Conservation (phyloP, 2,113 vertebrate genomes). For the Eurystomus gularis region DNA sequence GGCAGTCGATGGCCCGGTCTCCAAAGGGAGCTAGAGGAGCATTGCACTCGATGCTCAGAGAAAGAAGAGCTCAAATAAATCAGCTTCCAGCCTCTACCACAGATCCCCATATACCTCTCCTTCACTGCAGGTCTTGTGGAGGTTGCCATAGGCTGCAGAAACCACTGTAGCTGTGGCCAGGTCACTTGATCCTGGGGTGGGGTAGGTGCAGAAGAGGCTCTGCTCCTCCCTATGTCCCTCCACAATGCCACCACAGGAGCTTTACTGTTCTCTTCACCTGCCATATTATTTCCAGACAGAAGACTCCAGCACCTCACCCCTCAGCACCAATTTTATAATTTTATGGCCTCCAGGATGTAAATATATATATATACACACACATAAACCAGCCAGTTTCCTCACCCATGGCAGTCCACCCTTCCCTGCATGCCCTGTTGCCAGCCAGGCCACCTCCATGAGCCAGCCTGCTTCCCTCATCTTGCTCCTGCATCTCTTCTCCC, state of each 20-base stretch:
- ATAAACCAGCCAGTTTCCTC: not conserved
- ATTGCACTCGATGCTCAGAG: not conserved
- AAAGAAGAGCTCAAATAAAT: not conserved
- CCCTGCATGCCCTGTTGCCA: not conserved
- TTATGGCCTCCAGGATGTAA: not conserved
- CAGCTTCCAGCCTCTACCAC: not conserved
- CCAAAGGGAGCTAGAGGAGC: not conserved
- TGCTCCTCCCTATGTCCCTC: not conserved
- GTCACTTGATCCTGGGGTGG: not conserved
- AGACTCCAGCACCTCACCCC: not conserved
- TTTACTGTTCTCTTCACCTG: not conserved
- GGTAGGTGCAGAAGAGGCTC: not conserved
- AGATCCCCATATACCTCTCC: slow-evolving; percentile 4
- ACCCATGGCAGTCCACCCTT: not conserved
- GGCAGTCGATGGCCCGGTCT: not conserved
- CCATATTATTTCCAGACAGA: not conserved
- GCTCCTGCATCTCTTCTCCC: not conserved
- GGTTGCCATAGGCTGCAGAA: not conserved
- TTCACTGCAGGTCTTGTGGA: not conserved
- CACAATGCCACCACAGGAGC: not conserved
- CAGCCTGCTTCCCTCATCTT: not conserved
- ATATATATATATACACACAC: not conserved
- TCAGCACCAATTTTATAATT: not conserved
- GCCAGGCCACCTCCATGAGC: not conserved
- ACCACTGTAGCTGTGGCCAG: not conserved